Evolutionary conservation across 2,797 vertebrate species (phyloP), one percentile per base, ranked within the genome.

Genomic region (Rachycentron canadum): DNA sequence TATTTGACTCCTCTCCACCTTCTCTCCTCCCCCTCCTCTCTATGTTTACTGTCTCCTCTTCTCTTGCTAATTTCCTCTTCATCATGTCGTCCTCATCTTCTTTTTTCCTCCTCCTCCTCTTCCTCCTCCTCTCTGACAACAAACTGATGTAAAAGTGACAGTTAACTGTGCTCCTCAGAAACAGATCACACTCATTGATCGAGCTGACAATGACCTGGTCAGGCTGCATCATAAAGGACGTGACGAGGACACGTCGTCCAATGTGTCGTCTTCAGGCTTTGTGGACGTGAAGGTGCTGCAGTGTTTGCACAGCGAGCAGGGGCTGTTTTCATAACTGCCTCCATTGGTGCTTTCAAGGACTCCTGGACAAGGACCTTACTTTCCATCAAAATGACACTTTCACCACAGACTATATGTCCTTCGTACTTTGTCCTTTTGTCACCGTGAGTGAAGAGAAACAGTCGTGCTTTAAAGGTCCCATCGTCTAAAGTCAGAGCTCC

Each of bases 11-110:
- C 40, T 64, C 26, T 56, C 32, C 23, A 17, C 2, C 21, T n/a
- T 8, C 30, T 21, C 16, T n/a, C 9, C 40, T 36, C 23, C 21
- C 58, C n/a, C 47, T 40, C 43, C 49, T 74, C 73, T 66, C n/a
- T 41, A 38, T 49, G 11, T 13, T 75, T n/a, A 26, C 58, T 26
- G 53, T 69, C 52, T 80, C 62, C 49, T 13, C 23, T 25, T 28
- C 57, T 47, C 21, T 21, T 10, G 19, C 43, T n/a, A 9, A 47
- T 47, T 21, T 41, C 26, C 3, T 38, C 32, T 45, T 34, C 32
- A 25, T 41, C 32, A 34, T 14, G 1, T 40, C 52, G 30, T 4
- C 45, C 58, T 25, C 17, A 56, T 23, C n/a, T 10, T 21, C 49
- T n/a, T 17, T 32, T 25, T 13, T 3, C 34, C 10, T n/a, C 23